Conservation (phyloP, 1,140 invertebrate genomes). For the Drosophila nigromelanica region DNA sequence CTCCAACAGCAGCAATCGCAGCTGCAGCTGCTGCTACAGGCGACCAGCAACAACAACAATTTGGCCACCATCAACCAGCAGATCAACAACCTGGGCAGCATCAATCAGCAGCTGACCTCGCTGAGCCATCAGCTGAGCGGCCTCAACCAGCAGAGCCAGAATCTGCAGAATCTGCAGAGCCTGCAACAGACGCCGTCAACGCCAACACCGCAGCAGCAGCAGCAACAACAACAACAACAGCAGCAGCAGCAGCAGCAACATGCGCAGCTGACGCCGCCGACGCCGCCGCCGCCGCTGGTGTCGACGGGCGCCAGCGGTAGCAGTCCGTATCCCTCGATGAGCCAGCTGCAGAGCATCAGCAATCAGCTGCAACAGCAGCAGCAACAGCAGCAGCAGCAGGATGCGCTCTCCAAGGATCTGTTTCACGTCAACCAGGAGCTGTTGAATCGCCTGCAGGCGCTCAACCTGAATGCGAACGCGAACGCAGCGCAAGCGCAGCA, state of each 20-base stretch:
- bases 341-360: conserved; percentile 77
- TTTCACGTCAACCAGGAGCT: conserved; percentile 85
- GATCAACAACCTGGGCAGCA: conserved; percentile 49
- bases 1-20: conserved; percentile 61
- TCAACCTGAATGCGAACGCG: conserved; percentile 83
- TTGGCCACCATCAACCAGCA: conserved; percentile 83
- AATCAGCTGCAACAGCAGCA: conserved; percentile 72
- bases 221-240: conserved; percentile 28
- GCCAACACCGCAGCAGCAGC: conserved; percentile 62
- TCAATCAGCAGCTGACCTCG: conserved; percentile 82
- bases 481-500: conserved; percentile 49
- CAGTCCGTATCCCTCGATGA: conserved; percentile 72
- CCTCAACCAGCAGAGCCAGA: conserved; percentile 83
- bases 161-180: conserved; percentile 77
- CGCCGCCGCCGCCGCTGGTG: conserved; percentile 34
- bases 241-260: conserved; percentile 43
- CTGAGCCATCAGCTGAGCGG: conserved; percentile 81
- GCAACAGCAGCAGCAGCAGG: conserved; percentile 63
- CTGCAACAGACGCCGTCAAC: conserved; percentile 72
- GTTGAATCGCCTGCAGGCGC: conserved; percentile 86
- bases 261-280: conserved; percentile 45
- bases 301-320: conserved; percentile 24
- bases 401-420: conserved; percentile 78
- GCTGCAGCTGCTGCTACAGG: conserved; percentile 78
- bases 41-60: conserved; percentile 82